Conservation (phyloP, 2,888 invertebrate species). For the Dolichopus griseipennis region DNA sequence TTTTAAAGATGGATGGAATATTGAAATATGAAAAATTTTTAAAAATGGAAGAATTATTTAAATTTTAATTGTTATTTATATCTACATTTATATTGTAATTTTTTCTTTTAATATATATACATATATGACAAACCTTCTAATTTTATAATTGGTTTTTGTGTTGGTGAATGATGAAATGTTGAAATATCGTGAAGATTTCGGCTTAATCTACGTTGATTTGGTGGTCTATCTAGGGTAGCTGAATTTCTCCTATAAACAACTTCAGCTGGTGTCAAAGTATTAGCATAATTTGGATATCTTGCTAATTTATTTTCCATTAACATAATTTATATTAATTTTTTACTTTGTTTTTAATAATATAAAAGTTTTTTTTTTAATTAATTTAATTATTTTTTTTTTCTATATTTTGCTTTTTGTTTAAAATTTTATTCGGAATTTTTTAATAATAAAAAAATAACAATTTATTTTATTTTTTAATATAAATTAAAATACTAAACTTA, state of each 20-base stretch:
- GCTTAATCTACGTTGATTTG: not conserved
- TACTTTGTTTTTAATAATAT: not conserved
- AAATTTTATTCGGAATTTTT: not conserved
- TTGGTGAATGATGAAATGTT: not conserved
- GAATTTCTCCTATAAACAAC: constrained; percentile 1
- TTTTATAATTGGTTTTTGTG: not conserved
- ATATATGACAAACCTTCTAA: not conserved
- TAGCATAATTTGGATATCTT: not conserved
- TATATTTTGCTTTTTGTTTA: not conserved
- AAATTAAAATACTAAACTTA: too few relatives aligned
- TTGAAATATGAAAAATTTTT: too few relatives aligned
- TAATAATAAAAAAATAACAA: too few relatives aligned
- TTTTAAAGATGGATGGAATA: too few relatives aligned
- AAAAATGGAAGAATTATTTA: too few relatives aligned
- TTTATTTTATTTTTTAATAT: too few relatives aligned
- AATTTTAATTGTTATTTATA: too few relatives aligned
- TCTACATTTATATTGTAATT: too few relatives aligned
- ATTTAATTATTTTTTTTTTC: not conserved
- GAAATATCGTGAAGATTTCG: not conserved
- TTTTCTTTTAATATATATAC: not conserved
- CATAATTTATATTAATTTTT: not conserved
- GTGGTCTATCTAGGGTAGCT: not conserved
- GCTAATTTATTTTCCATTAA: constrained; percentile 1
- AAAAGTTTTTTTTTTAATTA: not conserved
- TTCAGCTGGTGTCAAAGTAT: not conserved